Evolutionary conservation across 2,888 invertebrate species (phyloP).

Genomic region (Liopterus haemorrhoidalis): DNA sequence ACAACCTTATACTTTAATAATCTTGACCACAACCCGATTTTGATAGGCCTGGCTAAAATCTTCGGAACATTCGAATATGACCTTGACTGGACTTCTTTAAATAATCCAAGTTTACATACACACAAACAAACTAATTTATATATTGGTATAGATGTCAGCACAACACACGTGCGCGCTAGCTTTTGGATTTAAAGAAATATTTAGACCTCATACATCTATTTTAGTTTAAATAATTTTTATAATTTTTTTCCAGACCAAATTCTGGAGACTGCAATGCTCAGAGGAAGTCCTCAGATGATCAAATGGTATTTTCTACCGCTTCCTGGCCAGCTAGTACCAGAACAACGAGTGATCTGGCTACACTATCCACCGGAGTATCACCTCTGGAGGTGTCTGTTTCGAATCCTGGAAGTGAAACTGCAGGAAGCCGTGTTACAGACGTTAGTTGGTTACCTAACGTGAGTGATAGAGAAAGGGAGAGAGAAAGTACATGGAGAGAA

Average conservation of each 20-base stretch:
- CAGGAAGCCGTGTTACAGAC: constrained; percentile 3
- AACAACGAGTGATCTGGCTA: constrained; percentile 4
- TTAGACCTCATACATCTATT: no score
- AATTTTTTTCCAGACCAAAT: constrained; percentile 46
- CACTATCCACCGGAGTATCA: constrained; percentile 3
- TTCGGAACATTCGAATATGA: no score
- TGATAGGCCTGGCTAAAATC: no score
- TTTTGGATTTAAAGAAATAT: no score
- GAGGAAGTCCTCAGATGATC: constrained; percentile 15
- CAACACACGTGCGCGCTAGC: no score
- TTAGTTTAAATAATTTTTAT: constrained; percentile 1
- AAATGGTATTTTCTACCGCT: constrained; percentile 9
- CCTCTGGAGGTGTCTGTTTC: constrained; percentile 4
- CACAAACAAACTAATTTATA: no score
- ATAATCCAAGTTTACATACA: no score
- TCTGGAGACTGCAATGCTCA: constrained; percentile 46
- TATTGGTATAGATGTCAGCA: no score
- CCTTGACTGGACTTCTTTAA: no score
- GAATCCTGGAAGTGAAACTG: background rate
- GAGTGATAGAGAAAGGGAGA: no score
- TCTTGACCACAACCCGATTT: no score
- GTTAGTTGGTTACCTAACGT: constrained; percentile 1
- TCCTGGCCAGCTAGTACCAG: constrained; percentile 30
- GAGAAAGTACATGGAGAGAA: constrained; percentile 2
- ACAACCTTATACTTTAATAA: no score